Evolutionary conservation across 2,113 vertebrate genomes (phyloP), one percentile per base, ranked within the genome.

Genomic region (Podarcis cretensis): DNA sequence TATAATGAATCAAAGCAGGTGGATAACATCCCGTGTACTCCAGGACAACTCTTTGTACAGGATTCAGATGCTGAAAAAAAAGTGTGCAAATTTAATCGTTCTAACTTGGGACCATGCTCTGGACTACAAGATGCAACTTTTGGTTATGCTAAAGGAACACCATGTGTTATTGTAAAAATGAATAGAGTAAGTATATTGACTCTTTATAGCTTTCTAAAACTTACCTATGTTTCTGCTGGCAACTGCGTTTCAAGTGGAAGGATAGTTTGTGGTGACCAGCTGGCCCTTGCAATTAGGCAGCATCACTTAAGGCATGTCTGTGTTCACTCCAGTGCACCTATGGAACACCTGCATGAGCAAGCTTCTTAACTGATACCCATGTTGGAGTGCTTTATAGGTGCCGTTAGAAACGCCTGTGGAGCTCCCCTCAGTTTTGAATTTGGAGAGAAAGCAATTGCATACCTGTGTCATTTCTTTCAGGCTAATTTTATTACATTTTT

Each of bases 121-220:
- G 98, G 98, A 86, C 93, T 97, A 48, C 92, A 94, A 2, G 98
- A 99, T 87, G 14, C 92, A 89, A 95, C 66, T 74, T 99, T 98
- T 87, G 99, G 98, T 80, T 99, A 99, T 91, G 95, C 97, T 86
- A 96, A 95, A 87, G 98, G 98, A 87, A 95, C 94, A 66, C 99
- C 99, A 14, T 99, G 99, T 25, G 92, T 99, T 88, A 96, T 99
- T 93, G 97, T 99, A 91, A 99, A 99, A 96, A 97, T 99, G 98
- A 99, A 99, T 96, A 98, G 98, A 96, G 99, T 99, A 97, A 96
- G 98, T 97, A 87, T 71, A 65, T 84, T 13, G 20, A 8, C 65
- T 84, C 32, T 76, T 83, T 68, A 21, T 66, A 77, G 18, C 43
- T 89, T 81, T 40, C 69, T 85, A 40, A 71, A 63, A 59, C 32